Conservation (phyloP, 2,888 invertebrate species). For the Rotaria magnacalcarata region DNA sequence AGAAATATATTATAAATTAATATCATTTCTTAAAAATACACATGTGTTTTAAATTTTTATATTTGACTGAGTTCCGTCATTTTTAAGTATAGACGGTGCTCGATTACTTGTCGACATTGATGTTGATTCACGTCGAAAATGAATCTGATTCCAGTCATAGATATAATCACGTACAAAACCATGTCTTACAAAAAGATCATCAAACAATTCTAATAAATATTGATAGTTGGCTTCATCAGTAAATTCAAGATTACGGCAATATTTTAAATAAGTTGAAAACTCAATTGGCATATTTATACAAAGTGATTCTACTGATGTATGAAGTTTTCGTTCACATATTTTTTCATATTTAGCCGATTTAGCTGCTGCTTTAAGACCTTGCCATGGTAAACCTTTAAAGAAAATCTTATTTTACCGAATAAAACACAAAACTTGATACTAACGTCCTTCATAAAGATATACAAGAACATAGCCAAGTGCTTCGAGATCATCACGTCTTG, state of each 20-base stretch:
- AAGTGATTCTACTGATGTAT: constrained; percentile 44
- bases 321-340: constrained; percentile 47
- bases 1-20: too few species aligned
- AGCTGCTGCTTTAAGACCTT: constrained; percentile 83
- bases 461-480: constrained; percentile 97
- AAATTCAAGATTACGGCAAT: constrained; percentile 46
- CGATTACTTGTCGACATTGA: neutral
- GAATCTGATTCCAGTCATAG: constrained; percentile 18
- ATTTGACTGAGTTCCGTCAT: neutral
- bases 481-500: constrained; percentile 92
- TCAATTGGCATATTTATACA: constrained; percentile 48
- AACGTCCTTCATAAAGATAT: constrained; percentile 88
- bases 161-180: constrained; percentile 6
- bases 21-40: neutral
- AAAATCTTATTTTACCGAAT: too few species aligned
- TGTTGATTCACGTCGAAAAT: neutral
- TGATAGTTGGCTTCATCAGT: constrained; percentile 46
- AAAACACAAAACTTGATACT: neutral
- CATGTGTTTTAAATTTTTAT: neutral
- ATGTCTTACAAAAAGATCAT: constrained; percentile 23
- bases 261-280: constrained; percentile 47
- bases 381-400: constrained; percentile 82
- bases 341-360: constrained; percentile 42
- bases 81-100: neutral
- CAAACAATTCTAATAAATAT: constrained; percentile 32